A percentile compares a stretch with the other conserved stretches of the same genome.
phyloP scores from a whole-genome alignment of 1,140 invertebrate genomes.

The Drosophila mauritiana region DNA sequence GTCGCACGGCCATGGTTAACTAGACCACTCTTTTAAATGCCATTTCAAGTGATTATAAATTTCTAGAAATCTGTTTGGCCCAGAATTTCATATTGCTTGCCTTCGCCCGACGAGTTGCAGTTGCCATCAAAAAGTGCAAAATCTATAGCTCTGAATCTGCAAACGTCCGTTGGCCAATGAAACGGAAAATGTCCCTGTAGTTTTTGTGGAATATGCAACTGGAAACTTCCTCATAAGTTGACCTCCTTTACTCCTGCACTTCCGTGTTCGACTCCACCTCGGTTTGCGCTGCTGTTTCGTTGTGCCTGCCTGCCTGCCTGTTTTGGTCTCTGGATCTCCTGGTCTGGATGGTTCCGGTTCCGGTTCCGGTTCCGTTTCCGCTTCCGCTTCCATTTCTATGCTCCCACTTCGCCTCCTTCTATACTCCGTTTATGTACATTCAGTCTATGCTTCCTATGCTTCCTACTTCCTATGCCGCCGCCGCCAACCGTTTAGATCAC shows the following conservation, averaged over 20 bases:
- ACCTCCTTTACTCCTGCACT: background rate
- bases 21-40: background rate
- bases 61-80: background rate
- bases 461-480: background rate
- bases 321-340: background rate
- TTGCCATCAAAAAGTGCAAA: background rate
- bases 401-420: background rate
- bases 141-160: background rate
- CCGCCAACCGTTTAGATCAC: conserved; percentile 66
- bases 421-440: conserved; percentile 25
- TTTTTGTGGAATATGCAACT: too few species aligned
- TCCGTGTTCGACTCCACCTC: conserved; percentile 4
- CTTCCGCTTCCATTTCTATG: background rate
- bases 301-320: background rate
- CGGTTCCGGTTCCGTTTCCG: too few species aligned
- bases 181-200: background rate
- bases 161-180: background rate
- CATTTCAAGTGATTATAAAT: background rate
- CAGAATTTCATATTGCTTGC: background rate
- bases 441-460: conserved; percentile 36
- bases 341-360: background rate
- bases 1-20: background rate
- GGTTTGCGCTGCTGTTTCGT: conserved; percentile 6
- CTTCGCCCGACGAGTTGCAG: background rate
- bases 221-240: conserved; percentile 3